Evolutionary conservation across 2,888 invertebrate genomes (phyloP).

Genomic region (Chesias legatella): DNA sequence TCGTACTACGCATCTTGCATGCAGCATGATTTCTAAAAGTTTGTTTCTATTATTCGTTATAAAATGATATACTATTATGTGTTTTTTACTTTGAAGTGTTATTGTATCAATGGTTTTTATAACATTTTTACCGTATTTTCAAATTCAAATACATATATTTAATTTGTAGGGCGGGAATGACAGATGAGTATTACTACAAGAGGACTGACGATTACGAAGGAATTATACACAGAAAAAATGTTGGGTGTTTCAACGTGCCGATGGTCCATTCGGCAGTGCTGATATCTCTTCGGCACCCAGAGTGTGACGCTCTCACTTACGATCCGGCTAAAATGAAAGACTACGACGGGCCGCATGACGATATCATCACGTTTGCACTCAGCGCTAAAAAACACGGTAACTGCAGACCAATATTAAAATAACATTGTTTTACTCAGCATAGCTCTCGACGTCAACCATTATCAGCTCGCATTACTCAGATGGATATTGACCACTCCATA

Average conservation of each 20-base stretch:
- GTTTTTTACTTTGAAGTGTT: too few species aligned
- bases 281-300: slow-evolving; percentile 83
- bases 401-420: background rate
- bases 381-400: slow-evolving; percentile 85
- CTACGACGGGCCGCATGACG: slow-evolving; percentile 92
- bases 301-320: slow-evolving; percentile 87
- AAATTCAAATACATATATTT: slow-evolving; percentile 2
- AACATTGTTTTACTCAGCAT: background rate
- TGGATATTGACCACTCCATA: too few species aligned
- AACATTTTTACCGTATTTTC: too few species aligned
- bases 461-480: too few species aligned
- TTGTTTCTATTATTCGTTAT: too few species aligned
- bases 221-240: slow-evolving; percentile 84
- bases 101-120: too few species aligned
- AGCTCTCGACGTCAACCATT: too few species aligned
- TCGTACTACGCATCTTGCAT: slow-evolving; percentile 27
- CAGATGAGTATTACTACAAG: slow-evolving; percentile 89
- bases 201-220: slow-evolving; percentile 92
- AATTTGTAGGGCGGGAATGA: slow-evolving; percentile 86
- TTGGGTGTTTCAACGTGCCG: slow-evolving; percentile 91
- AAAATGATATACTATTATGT: too few species aligned
- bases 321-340: slow-evolving; percentile 78
- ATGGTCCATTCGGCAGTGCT: slow-evolving; percentile 95
- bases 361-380: slow-evolving; percentile 94
- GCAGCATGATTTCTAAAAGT: slow-evolving; percentile 23